Evolutionary conservation across 2,113 vertebrate genomes (phyloP).

Genomic region (Barbus barbus): DNA sequence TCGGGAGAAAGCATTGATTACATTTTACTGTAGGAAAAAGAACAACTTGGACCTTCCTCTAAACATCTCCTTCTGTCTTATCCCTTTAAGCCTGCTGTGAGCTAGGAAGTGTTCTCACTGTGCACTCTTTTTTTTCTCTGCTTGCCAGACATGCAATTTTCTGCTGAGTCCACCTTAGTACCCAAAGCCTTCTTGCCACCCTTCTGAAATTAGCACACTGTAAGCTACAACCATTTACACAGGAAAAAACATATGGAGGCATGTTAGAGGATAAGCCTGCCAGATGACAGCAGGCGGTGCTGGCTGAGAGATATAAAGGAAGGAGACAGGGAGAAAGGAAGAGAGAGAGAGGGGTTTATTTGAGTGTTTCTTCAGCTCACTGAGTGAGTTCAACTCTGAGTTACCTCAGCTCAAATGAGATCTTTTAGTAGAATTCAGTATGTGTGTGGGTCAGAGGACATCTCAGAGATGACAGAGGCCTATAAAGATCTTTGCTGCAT

Average conservation of each 20-base stretch:
- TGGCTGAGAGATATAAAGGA: slow-evolving; percentile 14
- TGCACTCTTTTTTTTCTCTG: neutral
- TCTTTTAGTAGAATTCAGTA: slow-evolving; percentile 17
- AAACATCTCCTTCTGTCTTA: neutral
- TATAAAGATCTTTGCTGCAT: neutral
- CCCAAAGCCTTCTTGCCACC: slow-evolving; percentile 34
- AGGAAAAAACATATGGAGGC: slow-evolving; percentile 50
- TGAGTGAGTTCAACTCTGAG: slow-evolving; percentile 32
- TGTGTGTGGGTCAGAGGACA: slow-evolving; percentile 9
- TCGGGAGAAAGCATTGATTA: neutral
- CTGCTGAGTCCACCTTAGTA: slow-evolving; percentile 50
- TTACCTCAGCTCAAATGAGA: slow-evolving; percentile 25
- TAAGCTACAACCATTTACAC: slow-evolving; percentile 59
- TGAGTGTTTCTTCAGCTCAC: slow-evolving; percentile 13
- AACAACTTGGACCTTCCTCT: neutral
- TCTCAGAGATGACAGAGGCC: slow-evolving; percentile 6
- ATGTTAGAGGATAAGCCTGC: slow-evolving; percentile 48
- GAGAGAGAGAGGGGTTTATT: slow-evolving; percentile 5
- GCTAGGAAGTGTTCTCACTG: neutral
- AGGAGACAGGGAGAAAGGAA: neutral
- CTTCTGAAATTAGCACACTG: slow-evolving; percentile 61
- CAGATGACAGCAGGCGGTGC: slow-evolving; percentile 32
- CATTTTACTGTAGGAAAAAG: neutral
- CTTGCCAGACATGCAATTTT: neutral
- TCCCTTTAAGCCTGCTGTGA: slow-evolving; percentile 8